A percentile compares a stretch with the other conserved stretches of the same genome.
Conservation (phyloP, 1,140 invertebrate genomes). For the Nylanderia fulva region DNA sequence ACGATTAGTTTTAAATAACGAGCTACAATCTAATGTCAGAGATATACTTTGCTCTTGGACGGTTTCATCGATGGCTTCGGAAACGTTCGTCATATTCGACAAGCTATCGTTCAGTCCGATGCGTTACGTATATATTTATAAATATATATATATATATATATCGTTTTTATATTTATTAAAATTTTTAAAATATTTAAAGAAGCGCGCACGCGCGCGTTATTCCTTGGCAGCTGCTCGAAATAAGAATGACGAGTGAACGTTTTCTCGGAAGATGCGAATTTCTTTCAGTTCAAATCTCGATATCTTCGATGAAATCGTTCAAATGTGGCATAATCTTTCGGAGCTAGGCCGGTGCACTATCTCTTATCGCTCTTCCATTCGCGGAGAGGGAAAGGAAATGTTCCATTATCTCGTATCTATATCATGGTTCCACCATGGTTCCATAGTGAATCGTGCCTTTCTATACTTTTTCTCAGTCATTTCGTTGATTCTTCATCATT, state of each 20-base stretch:
- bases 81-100: constrained; percentile 7
- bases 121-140: not conserved
- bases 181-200: constrained; percentile 21
- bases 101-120: constrained; percentile 11
- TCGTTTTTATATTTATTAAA: constrained; percentile 47
- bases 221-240: not conserved
- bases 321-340: constrained; percentile 42
- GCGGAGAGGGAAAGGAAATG: constrained; percentile 42
- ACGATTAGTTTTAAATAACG: constrained; percentile 41
- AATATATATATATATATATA: constrained; percentile 4
- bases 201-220: not conserved
- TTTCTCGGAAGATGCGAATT: not conserved
- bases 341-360: constrained; percentile 38
- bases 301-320: constrained; percentile 38
- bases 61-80: constrained; percentile 33
- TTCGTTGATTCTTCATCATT: constrained; percentile 58
- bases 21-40: constrained; percentile 19
- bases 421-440: constrained; percentile 57
- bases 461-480: constrained; percentile 48
- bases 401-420: constrained; percentile 56
- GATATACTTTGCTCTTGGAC: constrained; percentile 32
- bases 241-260: not conserved
- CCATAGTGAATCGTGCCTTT: constrained; percentile 68
- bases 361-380: constrained; percentile 51
- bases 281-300: constrained; percentile 16